phyloP scores from a whole-genome alignment of 2,797 vertebrate species.

The Micropoecilia bifurca region DNA sequence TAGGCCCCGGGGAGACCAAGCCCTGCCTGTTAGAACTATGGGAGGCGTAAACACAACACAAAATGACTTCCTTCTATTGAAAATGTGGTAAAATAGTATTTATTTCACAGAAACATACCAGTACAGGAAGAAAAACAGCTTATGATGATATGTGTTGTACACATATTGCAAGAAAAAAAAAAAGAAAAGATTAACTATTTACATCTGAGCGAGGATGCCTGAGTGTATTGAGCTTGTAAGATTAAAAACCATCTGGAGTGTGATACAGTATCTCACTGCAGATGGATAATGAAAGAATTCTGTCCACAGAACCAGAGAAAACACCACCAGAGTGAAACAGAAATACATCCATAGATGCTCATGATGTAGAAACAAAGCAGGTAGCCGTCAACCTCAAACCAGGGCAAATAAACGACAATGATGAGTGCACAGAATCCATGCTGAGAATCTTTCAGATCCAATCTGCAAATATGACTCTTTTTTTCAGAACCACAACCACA shows the following conservation, averaged over 20 bases:
- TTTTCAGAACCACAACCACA: background rate
- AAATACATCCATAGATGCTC: conserved; percentile 9
- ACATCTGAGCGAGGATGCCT: conserved; percentile 74
- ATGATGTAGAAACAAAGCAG: background rate
- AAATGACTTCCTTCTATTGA: background rate
- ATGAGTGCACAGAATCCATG: conserved; percentile 8
- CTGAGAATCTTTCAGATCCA: conserved; percentile 4
- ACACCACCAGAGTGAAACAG: conserved; percentile 18
- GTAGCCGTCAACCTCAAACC: conserved; percentile 15
- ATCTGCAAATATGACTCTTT: background rate
- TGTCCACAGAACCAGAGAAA: conserved; percentile 15
- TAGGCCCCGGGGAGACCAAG: background rate
- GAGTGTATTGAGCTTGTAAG: conserved; percentile 55
- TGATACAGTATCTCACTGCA: conserved; percentile 57
- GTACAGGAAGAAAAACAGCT: conserved; percentile 68
- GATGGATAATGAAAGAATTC: conserved; percentile 35
- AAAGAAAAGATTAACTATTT: conserved; percentile 51
- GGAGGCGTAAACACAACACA: background rate
- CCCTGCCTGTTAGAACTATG: conserved; percentile 6
- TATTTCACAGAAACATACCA: conserved; percentile 82
- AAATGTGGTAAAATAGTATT: conserved; percentile 84
- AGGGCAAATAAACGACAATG: background rate
- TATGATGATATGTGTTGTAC: conserved; percentile 79
- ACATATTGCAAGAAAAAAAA: conserved; percentile 59
- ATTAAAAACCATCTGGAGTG: conserved; percentile 53